Percentiles rank a stretch among this genome's conserved stretches.
Evolutionary conservation across 2,113 vertebrate genomes (phyloP).

Genomic region (Collichthys lucidus): DNA sequence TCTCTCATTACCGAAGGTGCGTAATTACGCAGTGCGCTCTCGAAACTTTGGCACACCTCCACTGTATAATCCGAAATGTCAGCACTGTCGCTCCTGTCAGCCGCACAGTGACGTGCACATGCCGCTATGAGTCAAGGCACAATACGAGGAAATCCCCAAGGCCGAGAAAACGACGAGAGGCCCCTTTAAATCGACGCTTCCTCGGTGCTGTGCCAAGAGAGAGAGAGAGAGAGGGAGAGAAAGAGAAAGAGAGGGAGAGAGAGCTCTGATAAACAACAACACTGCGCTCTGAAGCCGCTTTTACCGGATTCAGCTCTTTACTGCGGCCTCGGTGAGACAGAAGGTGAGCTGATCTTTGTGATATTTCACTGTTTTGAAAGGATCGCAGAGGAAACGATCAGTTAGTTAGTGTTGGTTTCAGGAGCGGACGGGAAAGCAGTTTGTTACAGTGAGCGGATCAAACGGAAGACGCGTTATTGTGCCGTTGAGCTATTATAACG

Average conservation of each 20-base stretch:
- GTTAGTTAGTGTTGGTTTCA: not conserved
- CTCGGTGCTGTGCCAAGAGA: conserved; percentile 45
- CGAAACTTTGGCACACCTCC: conserved; percentile 50
- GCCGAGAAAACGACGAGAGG: conserved; percentile 54
- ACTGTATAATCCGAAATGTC: conserved; percentile 38
- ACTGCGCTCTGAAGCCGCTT: conserved; percentile 42
- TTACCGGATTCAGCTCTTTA: conserved; percentile 43
- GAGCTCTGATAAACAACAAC: conserved; percentile 74
- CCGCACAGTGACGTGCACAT: conserved; percentile 66
- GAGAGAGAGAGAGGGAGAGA: conserved; percentile 30
- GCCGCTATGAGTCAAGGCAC: conserved; percentile 55
- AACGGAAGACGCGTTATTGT: conserved; percentile 12
- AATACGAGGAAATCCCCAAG: conserved; percentile 80
- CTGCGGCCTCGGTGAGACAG: conserved; percentile 17
- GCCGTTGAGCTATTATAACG: not conserved
- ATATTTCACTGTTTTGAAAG: not conserved
- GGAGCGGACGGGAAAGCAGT: not conserved
- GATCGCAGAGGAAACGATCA: not conserved
- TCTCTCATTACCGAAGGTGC: conserved; percentile 40
- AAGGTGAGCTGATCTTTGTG: conserved; percentile 34
- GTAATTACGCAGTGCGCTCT: conserved; percentile 54
- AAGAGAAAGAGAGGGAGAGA: conserved; percentile 17
- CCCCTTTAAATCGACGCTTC: conserved; percentile 74
- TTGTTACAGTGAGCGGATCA: not conserved
- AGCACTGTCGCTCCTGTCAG: conserved; percentile 18